A percentile compares a stretch with the other conserved stretches of the same genome.
Conservation (phyloP, 2,797 vertebrate genomes). For the Acanthiza pusilla region DNA sequence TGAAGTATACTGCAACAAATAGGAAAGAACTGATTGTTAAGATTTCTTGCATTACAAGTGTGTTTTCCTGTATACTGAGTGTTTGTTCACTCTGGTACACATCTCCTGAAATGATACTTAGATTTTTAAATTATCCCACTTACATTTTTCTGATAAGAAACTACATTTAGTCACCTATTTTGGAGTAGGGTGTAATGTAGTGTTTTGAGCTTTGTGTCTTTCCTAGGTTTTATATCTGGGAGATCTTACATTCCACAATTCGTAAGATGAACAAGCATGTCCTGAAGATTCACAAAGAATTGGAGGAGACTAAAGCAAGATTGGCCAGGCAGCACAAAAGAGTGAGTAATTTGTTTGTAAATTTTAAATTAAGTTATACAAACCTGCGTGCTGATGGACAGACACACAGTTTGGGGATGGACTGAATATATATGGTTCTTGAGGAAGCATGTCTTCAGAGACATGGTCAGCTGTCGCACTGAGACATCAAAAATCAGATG, state of each 20-base stretch:
- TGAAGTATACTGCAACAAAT: neutral
- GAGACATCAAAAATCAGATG: neutral
- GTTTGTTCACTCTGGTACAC: neutral
- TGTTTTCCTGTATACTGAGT: neutral
- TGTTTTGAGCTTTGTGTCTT: neutral
- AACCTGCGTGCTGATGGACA: neutral
- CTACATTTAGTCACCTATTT: neutral
- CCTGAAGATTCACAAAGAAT: slow-evolving; percentile 94
- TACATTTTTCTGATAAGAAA: neutral
- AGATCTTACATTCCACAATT: slow-evolving; percentile 96
- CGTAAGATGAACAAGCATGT: slow-evolving; percentile 99
- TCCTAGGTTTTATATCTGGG: slow-evolving; percentile 92
- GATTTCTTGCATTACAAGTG: neutral
- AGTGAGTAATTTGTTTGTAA: slow-evolving; percentile 48
- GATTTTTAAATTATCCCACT: neutral
- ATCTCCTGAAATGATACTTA: neutral
- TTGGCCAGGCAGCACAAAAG: slow-evolving; percentile 92
- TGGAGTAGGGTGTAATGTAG: neutral
- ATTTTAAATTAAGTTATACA: neutral
- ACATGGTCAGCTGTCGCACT: neutral
- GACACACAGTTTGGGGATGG: neutral
- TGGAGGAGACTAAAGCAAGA: slow-evolving; percentile 95
- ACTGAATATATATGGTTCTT: neutral
- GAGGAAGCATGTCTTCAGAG: neutral
- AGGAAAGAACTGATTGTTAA: neutral